Percentiles rank a stretch among this genome's conserved stretches.
Evolutionary conservation across 2,797 vertebrate species (phyloP).

Genomic region (Paguma larvata): DNA sequence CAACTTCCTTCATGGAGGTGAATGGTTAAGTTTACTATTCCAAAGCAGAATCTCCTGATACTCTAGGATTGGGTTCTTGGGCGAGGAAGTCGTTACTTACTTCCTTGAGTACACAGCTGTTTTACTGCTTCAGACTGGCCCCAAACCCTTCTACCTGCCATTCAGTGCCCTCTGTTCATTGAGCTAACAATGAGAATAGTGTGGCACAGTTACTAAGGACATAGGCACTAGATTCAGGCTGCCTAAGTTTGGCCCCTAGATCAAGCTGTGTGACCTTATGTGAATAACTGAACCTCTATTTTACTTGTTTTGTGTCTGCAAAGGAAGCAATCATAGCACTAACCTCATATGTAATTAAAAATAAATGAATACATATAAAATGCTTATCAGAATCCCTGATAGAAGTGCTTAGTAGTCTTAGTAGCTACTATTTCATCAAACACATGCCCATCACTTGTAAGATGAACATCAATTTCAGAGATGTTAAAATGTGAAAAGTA

Average conservation of each 20-base stretch:
- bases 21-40: background rate
- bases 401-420: background rate
- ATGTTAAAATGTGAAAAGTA: background rate
- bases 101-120: background rate
- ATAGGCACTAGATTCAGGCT: background rate
- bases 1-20: background rate
- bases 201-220: background rate
- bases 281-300: background rate
- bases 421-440: background rate
- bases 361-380: background rate
- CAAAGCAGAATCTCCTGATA: background rate
- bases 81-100: background rate
- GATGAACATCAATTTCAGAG: conserved; percentile 2
- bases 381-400: background rate
- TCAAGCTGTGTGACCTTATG: background rate
- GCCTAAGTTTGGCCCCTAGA: too few relatives aligned
- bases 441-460: background rate
- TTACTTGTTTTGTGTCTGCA: background rate
- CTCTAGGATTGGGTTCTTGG: too few relatives aligned
- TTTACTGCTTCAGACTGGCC: background rate
- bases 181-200: background rate
- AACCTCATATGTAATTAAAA: background rate
- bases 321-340: background rate
- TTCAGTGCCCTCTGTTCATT: background rate
- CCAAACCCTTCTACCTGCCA: background rate